Conservation (phyloP, 2,797 vertebrate genomes). For the Chelon auratus region DNA sequence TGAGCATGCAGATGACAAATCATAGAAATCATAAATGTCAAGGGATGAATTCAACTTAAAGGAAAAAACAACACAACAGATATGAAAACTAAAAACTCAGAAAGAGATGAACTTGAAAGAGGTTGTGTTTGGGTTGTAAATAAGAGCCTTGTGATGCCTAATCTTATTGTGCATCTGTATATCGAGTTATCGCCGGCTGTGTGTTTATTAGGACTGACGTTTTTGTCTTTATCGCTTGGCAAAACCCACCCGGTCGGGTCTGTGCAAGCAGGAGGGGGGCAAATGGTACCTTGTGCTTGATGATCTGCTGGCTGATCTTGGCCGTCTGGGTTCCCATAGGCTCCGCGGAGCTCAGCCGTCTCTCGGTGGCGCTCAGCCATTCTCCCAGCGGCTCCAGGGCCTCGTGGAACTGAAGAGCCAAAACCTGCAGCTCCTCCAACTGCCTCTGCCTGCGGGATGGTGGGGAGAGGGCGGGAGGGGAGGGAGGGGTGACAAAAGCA, state of each 20-base stretch:
- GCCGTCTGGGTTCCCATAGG: constrained; percentile 96
- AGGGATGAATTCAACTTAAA: constrained; percentile 25
- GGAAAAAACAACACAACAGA: constrained; percentile 22
- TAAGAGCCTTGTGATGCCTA: background rate
- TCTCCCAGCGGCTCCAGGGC: constrained; percentile 94
- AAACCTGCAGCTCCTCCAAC: constrained; percentile 95
- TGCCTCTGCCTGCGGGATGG: constrained; percentile 88
- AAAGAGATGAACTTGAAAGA: background rate
- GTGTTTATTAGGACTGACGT: background rate
- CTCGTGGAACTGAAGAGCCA: constrained; percentile 97
- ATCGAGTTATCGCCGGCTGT: background rate
- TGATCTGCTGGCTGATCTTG: constrained; percentile 97
- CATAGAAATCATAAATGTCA: constrained; percentile 59
- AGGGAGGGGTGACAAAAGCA: background rate
- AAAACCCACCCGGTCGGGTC: background rate
- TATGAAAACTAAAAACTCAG: constrained; percentile 3
- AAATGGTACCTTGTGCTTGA: constrained; percentile 92
- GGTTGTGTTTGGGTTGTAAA: constrained; percentile 3
- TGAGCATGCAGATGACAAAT: constrained; percentile 78
- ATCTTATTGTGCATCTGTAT: background rate
- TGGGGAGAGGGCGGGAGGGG: too few species aligned
- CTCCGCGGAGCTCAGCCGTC: constrained; percentile 94
- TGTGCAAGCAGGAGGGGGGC: background rate
- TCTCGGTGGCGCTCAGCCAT: constrained; percentile 94
- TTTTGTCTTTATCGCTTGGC: too few species aligned